Base-by-base conservation (phyloP, 2,888 invertebrate species). In the Dioctria rufipes region DNA sequence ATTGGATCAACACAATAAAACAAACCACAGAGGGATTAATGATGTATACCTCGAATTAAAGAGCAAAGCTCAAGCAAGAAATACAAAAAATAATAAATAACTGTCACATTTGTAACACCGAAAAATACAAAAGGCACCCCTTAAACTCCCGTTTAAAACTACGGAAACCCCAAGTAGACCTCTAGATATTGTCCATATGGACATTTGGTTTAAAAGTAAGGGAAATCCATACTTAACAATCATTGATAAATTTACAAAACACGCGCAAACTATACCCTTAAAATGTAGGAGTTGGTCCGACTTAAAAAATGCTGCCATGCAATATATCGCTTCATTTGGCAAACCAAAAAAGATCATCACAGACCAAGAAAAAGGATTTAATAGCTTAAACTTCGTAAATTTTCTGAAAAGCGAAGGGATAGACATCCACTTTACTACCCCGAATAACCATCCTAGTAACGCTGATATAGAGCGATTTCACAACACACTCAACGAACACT, bases 111-210 rank as follows among this genome's bases (percentile, higher is more conserved):
- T 83, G 81, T 37, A 83, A 77, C 8, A 77, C 66, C 73, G 71
- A 78, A 13, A 82, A 81, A 63, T 83, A 80, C 75, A 81, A 83
- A n/a, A 65, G 83, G 54, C 75, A 80, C 11, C 82, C 83, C 40
- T 71, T 82, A n/a, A 77, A 80, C 73, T 71, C 9, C 80, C 69
- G 9, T 79, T 83, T 13, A 80, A 81, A 51, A 43, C 80, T 25
- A 81, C 82, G 1, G 83, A 83, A 69, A 82, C 82, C 3, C 81
- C 83, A 13, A 58, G 25, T 66, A 82, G 75, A 54, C 67, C 80
- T 3, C 80, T 83, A 43, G 67, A 83, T 66, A 80, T 80, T 8
- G 43, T 83, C 5, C 83, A 82, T 39, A 81, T 77, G 75, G 75
- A 39, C 5, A 58, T 63, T 37, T 66, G 66, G 66, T 71, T 71